A percentile compares a stretch with the other conserved stretches of the same genome.
Evolutionary conservation across 2,797 vertebrate genomes (phyloP).

Genomic region (Sebastes paucispinis): DNA sequence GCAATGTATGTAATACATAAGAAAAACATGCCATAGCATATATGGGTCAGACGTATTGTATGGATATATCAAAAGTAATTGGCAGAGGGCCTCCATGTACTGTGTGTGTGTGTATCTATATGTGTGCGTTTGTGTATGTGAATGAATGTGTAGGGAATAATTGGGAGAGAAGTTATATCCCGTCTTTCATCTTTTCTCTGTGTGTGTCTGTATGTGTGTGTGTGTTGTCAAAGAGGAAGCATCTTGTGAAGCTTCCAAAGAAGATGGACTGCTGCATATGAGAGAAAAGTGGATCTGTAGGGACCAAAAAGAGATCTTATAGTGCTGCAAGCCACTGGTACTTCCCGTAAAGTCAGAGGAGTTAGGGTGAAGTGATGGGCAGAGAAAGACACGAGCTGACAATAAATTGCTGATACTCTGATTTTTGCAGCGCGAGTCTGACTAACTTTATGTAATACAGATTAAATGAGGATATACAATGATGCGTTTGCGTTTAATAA

Average conservation of each 20-base stretch:
- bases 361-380: not conserved
- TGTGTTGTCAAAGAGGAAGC: conserved; percentile 42
- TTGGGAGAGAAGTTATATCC: conserved; percentile 36
- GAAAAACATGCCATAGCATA: conserved; percentile 45
- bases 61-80: conserved; percentile 70
- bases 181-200: conserved; percentile 35
- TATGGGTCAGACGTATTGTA: conserved; percentile 69
- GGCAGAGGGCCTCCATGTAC: conserved; percentile 42
- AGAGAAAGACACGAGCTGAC: not conserved
- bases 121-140: not conserved
- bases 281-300: conserved; percentile 23
- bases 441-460: not conserved
- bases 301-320: conserved; percentile 23
- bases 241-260: conserved; percentile 51
- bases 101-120: not conserved
- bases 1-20: conserved; percentile 21
- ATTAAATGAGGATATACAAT: not conserved
- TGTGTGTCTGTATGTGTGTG: conserved; percentile 4
- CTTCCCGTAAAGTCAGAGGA: conserved; percentile 17
- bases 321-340: not conserved
- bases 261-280: conserved; percentile 32
- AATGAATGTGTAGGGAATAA: conserved; percentile 43
- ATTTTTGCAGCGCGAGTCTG: not conserved
- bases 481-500: not conserved
- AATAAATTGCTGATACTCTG: not conserved